A percentile compares a stretch with the other conserved stretches of the same genome.
These are phyloP conservation scores for Eremophila alpestris DNA, from an alignment of 2,797 vertebrate species.

Conservation along the genomic window DNA sequence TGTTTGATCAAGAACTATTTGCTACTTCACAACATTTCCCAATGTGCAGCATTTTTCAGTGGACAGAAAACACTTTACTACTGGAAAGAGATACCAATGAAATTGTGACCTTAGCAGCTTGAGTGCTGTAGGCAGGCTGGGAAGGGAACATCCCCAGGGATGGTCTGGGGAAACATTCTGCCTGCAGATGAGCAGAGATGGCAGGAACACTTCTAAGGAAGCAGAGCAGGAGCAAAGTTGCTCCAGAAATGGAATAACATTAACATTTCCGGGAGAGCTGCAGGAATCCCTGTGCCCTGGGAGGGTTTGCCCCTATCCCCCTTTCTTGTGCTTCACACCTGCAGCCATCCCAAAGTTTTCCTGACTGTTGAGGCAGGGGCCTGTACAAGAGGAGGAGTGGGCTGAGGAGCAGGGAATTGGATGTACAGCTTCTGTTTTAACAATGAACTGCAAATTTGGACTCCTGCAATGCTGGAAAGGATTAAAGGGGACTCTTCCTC, in stretches of 20 bases:
- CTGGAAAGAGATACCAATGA: background rate
- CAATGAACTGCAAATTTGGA: background rate
- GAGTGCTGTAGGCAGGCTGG: background rate
- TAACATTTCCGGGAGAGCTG: background rate
- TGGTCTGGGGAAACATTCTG: background rate
- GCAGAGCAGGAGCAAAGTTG: background rate
- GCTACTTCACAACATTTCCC: background rate
- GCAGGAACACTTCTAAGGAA: background rate
- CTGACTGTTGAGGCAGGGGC: background rate
- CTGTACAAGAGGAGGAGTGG: background rate
- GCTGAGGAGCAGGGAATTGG: background rate
- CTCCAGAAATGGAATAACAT: background rate
- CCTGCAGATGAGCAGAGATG: background rate
- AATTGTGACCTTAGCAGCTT: background rate
- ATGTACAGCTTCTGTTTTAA: background rate
- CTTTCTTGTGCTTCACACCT: background rate
- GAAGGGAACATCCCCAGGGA: background rate
- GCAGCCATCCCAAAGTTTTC: background rate
- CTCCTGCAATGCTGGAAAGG: background rate
- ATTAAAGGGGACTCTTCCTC: too few species aligned
- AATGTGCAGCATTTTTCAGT: background rate
- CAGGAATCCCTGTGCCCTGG: background rate
- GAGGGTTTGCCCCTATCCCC: background rate
- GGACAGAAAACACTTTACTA: background rate
- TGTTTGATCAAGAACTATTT: background rate